phyloP scores from a whole-genome alignment of 2,888 invertebrate genomes.

The Drosophila anomalata region DNA sequence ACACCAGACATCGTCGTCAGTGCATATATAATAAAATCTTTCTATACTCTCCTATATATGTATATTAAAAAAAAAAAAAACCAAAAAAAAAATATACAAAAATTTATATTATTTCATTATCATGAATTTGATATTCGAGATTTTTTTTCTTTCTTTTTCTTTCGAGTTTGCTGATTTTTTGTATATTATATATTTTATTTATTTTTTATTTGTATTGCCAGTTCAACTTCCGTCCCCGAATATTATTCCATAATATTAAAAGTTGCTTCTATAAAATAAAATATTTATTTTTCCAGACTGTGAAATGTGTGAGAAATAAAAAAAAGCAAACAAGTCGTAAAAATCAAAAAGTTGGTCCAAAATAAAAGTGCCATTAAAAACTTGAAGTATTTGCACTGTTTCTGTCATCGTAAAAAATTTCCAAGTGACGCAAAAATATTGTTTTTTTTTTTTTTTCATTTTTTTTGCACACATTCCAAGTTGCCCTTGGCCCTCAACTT shows the following conservation, averaged over 20 bases:
- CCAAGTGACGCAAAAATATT: conserved; percentile 9
- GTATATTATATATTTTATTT: conserved; percentile 24
- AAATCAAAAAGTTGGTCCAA: conserved; percentile 13
- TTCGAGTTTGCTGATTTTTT: conserved; percentile 38
- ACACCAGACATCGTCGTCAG: conserved; percentile 32
- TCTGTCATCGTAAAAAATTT: conserved; percentile 16
- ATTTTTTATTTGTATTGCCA: conserved; percentile 13
- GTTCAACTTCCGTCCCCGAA: conserved; percentile 46
- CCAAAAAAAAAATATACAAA: background rate
- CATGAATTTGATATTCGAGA: conserved; percentile 43
- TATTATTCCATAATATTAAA: conserved; percentile 8
- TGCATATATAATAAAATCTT: conserved; percentile 9
- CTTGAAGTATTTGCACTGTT: conserved; percentile 16
- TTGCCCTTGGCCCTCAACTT: conserved; percentile 27
- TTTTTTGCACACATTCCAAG: too few species aligned
- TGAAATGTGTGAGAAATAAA: background rate
- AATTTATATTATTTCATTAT: conserved; percentile 36
- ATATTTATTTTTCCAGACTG: conserved; percentile 1
- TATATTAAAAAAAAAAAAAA: background rate
- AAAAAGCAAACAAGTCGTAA: conserved; percentile 20
- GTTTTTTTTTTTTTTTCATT: conserved; percentile 12
- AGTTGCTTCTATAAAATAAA: conserved; percentile 1
- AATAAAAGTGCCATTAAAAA: conserved; percentile 15
- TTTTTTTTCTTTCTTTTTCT: conserved; percentile 21
- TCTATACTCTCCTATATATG: background rate